Conservation (phyloP, 2,797 vertebrate genomes). For the Euthynnus affinis region DNA sequence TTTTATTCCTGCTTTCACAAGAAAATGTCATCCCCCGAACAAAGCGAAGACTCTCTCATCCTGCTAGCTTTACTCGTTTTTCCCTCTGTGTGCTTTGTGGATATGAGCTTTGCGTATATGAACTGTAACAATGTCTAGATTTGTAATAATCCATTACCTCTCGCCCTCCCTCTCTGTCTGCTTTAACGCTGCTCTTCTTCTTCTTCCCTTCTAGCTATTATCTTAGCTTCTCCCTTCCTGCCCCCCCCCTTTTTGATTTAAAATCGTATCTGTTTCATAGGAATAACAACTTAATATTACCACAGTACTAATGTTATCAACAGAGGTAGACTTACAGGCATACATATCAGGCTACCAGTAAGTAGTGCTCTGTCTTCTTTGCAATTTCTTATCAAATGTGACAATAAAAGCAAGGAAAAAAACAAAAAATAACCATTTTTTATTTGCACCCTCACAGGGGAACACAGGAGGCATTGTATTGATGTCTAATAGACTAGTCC, state of each 20-base stretch:
- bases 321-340: background rate
- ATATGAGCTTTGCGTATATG: background rate
- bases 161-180: background rate
- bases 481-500: constrained; percentile 5
- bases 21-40: constrained; percentile 10
- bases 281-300: background rate
- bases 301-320: background rate
- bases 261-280: background rate
- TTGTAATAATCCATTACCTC: background rate
- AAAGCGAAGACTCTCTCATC: constrained; percentile 29
- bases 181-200: background rate
- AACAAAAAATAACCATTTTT: background rate
- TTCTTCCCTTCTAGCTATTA: background rate
- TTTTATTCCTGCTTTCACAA: constrained; percentile 5
- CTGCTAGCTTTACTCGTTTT: background rate
- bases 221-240: background rate
- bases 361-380: background rate
- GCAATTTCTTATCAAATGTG: background rate
- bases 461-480: background rate
- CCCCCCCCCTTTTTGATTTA: background rate
- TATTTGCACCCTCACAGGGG: background rate
- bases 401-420: background rate
- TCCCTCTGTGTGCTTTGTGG: background rate
- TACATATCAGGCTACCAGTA: too few species aligned
- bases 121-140: background rate